These are phyloP conservation scores for Eptesicus fuscus DNA, from an alignment of 2,113 vertebrate species.

Conservation along the genomic window DNA sequence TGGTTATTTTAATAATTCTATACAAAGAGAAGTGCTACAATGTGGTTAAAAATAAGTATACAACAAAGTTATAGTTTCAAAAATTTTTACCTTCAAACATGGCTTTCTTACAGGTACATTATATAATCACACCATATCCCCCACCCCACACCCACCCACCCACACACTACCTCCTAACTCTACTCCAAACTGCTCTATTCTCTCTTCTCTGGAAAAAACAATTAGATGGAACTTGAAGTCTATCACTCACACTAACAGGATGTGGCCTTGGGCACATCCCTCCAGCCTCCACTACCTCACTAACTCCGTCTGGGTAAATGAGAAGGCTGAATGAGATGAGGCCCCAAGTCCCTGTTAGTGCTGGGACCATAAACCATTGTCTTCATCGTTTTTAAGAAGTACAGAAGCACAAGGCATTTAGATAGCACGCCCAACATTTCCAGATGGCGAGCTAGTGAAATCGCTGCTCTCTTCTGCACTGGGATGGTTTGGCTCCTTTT, in stretches of 20 bases:
- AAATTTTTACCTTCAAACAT: background rate
- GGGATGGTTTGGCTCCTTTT: too few relatives aligned
- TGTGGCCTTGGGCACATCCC: background rate
- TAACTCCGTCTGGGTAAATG: background rate
- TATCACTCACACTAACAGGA: background rate
- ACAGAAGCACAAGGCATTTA: background rate
- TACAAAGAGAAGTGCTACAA: background rate
- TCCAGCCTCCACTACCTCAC: background rate
- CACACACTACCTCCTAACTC: background rate
- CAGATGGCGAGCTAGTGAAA: background rate
- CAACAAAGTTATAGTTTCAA: background rate
- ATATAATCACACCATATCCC: background rate
- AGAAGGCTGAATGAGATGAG: background rate
- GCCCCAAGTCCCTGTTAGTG: background rate
- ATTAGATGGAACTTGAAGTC: background rate
- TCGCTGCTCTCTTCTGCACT: background rate
- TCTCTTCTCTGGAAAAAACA: background rate
- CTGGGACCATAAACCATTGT: background rate
- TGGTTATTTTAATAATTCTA: background rate
- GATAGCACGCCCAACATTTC: background rate
- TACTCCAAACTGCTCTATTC: background rate
- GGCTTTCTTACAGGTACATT: background rate
- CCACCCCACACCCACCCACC: background rate
- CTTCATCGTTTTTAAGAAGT: background rate
- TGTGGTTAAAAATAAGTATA: background rate